Conservation (phyloP, 2,888 invertebrate genomes). For the Harpalus rubripes region DNA sequence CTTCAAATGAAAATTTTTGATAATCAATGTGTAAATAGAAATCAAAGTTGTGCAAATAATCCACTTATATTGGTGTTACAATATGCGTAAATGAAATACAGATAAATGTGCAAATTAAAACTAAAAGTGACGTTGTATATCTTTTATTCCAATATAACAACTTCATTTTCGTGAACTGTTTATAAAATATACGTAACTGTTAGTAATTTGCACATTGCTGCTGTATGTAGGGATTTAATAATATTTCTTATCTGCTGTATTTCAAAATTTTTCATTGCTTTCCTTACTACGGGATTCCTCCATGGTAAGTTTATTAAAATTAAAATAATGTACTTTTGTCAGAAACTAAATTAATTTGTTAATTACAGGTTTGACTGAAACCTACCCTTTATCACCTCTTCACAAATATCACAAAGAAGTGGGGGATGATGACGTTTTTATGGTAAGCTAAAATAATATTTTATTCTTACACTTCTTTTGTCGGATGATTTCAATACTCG, state of each 20-base stretch:
- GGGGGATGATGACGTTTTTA: conserved; percentile 96
- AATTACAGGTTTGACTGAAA: conserved; percentile 86
- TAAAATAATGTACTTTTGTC: conserved; percentile 70
- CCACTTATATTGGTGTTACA: too few species aligned
- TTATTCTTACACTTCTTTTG: conserved; percentile 5
- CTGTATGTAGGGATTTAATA: conserved; percentile 75
- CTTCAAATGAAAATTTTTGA: too few species aligned
- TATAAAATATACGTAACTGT: background rate
- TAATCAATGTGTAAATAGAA: too few species aligned
- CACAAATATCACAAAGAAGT: conserved; percentile 87
- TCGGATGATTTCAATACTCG: too few species aligned
- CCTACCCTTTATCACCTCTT: conserved; percentile 84
- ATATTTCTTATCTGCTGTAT: conserved; percentile 84
- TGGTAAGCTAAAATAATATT: conserved; percentile 82
- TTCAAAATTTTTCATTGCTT: conserved; percentile 80
- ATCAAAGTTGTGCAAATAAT: too few species aligned
- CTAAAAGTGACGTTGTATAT: background rate
- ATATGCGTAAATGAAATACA: conserved; percentile 2
- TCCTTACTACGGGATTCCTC: conserved; percentile 84
- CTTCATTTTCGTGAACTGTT: background rate
- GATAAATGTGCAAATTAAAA: too few species aligned
- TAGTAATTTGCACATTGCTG: conserved; percentile 40
- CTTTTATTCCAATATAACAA: background rate
- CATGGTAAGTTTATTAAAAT: conserved; percentile 79
- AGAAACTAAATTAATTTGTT: background rate